A percentile compares a stretch with the other conserved stretches of the same genome.
Conservation (phyloP, 1,140 invertebrate genomes). For the Drosophila ironensis region DNA sequence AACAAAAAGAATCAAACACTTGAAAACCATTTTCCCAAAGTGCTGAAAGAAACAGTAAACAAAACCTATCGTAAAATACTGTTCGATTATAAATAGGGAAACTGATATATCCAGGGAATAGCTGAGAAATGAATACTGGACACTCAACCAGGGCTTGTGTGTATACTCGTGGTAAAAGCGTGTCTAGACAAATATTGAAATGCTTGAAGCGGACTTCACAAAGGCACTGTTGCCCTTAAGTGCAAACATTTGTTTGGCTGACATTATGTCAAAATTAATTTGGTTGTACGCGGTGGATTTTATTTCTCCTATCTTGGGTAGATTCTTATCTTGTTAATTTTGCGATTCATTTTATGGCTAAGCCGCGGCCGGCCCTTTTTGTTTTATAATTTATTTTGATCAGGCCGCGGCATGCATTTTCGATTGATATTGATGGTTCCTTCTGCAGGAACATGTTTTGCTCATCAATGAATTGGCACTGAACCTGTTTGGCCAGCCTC, state of each 20-base stretch:
- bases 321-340: slow-evolving; percentile 53
- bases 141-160: too few species aligned
- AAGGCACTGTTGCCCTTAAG: slow-evolving; percentile 37
- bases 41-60: neutral
- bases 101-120: neutral
- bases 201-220: slow-evolving; percentile 14
- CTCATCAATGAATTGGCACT: slow-evolving; percentile 42
- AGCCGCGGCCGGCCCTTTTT: slow-evolving; percentile 40
- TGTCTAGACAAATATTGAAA: slow-evolving; percentile 31
- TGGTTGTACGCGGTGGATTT: slow-evolving; percentile 49
- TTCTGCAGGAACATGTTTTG: slow-evolving; percentile 45
- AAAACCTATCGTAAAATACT: neutral
- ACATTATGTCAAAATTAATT: slow-evolving; percentile 55
- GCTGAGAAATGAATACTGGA: too few species aligned
- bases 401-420: slow-evolving; percentile 47
- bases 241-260: slow-evolving; percentile 53
- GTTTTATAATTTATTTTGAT: slow-evolving; percentile 56
- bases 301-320: slow-evolving; percentile 46
- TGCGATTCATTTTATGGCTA: slow-evolving; percentile 46
- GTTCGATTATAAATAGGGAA: neutral
- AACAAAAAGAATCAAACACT: too few species aligned
- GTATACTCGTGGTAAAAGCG: neutral
- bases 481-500: slow-evolving; percentile 31
- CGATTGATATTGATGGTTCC: slow-evolving; percentile 54
- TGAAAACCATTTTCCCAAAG: neutral